Percentiles rank a stretch among this genome's conserved stretches.
phyloP scores from a whole-genome alignment of 1,140 invertebrate genomes.

The Orius insidiosus region DNA sequence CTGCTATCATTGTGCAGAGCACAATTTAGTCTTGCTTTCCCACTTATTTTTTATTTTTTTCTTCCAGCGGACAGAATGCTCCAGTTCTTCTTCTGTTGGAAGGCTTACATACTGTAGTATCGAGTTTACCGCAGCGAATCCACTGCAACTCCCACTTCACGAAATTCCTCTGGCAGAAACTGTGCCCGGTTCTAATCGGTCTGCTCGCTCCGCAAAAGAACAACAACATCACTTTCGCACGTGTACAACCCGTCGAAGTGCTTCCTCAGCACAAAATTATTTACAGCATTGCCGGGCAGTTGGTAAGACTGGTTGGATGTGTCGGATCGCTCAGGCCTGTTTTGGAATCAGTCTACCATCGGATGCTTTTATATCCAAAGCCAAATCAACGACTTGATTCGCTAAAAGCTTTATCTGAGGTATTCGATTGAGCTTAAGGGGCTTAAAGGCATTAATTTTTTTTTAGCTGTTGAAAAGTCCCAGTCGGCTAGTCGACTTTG shows the following conservation, averaged over 20 bases:
- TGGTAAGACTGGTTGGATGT: slow-evolving; percentile 70
- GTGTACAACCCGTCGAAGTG: slow-evolving; percentile 18
- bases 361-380: slow-evolving; percentile 75
- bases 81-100: slow-evolving; percentile 54
- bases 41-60: slow-evolving; percentile 14
- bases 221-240: slow-evolving; percentile 50
- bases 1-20: no score
- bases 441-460: no score
- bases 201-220: slow-evolving; percentile 64
- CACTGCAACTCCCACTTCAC: slow-evolving; percentile 67
- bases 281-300: slow-evolving; percentile 74
- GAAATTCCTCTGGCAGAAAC: slow-evolving; percentile 77
- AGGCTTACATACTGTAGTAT: slow-evolving; percentile 67
- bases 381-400: slow-evolving; percentile 69
- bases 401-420: slow-evolving; percentile 58
- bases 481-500: slow-evolving; percentile 49
- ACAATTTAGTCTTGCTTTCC: no score
- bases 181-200: slow-evolving; percentile 73
- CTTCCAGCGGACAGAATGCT: slow-evolving; percentile 24
- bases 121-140: slow-evolving; percentile 60
- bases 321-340: slow-evolving; percentile 69
- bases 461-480: slow-evolving; percentile 45
- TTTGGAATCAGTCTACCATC: slow-evolving; percentile 77
- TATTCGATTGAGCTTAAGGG: slow-evolving; percentile 20
- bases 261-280: slow-evolving; percentile 57